Conservation (phyloP, 1,140 invertebrate species). For the Zaprionus africanus region DNA sequence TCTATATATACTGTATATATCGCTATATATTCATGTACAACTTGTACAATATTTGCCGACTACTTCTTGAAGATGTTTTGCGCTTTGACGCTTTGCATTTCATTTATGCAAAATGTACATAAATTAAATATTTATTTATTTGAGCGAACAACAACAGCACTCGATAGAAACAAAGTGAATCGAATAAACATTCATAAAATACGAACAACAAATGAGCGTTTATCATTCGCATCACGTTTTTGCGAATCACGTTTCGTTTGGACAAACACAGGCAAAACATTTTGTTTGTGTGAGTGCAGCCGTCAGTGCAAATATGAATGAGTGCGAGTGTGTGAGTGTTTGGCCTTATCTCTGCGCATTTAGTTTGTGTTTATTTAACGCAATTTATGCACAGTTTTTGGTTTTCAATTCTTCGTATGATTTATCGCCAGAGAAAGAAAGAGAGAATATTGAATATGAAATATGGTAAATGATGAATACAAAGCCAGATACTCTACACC, state of each 20-base stretch:
- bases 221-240: slow-evolving; percentile 65
- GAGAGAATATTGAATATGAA: background rate
- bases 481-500: background rate
- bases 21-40: background rate
- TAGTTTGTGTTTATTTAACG: slow-evolving; percentile 30
- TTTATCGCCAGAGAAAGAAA: background rate
- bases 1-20: background rate
- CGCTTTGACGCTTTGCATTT: slow-evolving; percentile 2
- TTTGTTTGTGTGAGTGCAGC: slow-evolving; percentile 29
- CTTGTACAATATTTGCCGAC: background rate
- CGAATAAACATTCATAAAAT: slow-evolving; percentile 42
- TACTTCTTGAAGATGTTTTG: background rate
- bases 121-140: slow-evolving; percentile 52
- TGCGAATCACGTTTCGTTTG: slow-evolving; percentile 63
- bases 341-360: slow-evolving; percentile 16
- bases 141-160: slow-evolving; percentile 24
- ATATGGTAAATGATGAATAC: background rate
- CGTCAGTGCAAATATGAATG: slow-evolving; percentile 26
- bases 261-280: slow-evolving; percentile 24
- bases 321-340: slow-evolving; percentile 17
- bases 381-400: slow-evolving; percentile 6
- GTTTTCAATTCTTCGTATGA: slow-evolving; percentile 5
- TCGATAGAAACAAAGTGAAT: slow-evolving; percentile 20
- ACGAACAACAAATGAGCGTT: slow-evolving; percentile 29
- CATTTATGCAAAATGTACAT: slow-evolving; percentile 28